phyloP scores from a whole-genome alignment of 2,888 invertebrate species.

The Imbricaverruca yamaguchii region DNA sequence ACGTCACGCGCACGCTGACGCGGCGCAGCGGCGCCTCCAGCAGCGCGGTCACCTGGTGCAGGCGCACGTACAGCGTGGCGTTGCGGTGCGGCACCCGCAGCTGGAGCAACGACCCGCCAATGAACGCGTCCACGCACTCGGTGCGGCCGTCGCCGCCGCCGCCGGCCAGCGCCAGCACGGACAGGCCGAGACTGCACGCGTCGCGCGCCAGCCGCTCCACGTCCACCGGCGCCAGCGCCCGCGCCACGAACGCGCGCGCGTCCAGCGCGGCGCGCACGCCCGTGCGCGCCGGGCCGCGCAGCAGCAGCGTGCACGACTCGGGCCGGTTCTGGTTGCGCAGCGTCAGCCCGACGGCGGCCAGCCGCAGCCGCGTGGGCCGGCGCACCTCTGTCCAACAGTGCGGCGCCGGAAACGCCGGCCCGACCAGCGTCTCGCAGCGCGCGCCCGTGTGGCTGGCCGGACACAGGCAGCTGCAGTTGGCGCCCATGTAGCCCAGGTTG shows the following conservation, averaged over 20 bases:
- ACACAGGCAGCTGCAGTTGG: constrained; percentile 10
- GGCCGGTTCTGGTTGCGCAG: background rate
- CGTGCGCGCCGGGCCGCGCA: background rate
- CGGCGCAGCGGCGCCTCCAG: background rate
- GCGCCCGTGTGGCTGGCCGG: background rate
- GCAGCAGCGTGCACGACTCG: constrained; percentile 3
- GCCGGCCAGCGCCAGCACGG: background rate
- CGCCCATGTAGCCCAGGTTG: constrained; percentile 16
- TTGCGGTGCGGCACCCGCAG: background rate
- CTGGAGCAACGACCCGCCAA: background rate
- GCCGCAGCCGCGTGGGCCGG: background rate
- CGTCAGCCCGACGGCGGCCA: background rate
- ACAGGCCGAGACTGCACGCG: background rate
- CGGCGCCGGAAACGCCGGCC: background rate
- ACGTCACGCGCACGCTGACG: background rate
- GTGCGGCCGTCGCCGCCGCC: background rate
- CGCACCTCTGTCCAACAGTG: background rate
- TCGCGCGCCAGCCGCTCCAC: background rate
- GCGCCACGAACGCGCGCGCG: background rate
- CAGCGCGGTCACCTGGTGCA: background rate
- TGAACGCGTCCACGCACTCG: background rate
- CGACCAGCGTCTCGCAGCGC: background rate
- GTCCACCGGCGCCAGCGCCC: background rate
- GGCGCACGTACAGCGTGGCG: constrained; percentile 4
- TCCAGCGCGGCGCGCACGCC: background rate